phyloP scores from a whole-genome alignment of 2,113 vertebrate genomes.

The Gasterosteus aculeatus region DNA sequence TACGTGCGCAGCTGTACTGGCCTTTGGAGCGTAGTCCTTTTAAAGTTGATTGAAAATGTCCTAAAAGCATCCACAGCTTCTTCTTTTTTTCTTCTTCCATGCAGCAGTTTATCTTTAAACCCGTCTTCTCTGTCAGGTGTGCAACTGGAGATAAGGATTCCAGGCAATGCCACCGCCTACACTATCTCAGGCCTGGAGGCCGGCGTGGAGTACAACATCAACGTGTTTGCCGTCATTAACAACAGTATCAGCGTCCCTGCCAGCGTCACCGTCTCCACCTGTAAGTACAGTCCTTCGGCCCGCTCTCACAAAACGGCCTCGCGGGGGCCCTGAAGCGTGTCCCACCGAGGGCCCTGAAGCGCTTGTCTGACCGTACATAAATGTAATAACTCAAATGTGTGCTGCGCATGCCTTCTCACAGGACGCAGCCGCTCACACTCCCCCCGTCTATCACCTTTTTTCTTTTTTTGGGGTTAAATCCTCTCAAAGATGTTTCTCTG shows the following conservation, averaged over 20 bases:
- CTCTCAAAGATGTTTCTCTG: slow-evolving; percentile 23
- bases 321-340: neutral
- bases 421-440: neutral
- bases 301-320: neutral
- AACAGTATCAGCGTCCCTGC: slow-evolving; percentile 87
- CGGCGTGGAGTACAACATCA: slow-evolving; percentile 93
- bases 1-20: slow-evolving; percentile 17
- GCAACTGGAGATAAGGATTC: slow-evolving; percentile 90
- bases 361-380: neutral
- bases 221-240: slow-evolving; percentile 90
- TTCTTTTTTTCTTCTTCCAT: neutral
- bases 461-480: slow-evolving; percentile 14
- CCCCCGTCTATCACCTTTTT: slow-evolving; percentile 7
- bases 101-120: slow-evolving; percentile 10
- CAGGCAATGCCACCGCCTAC: slow-evolving; percentile 88
- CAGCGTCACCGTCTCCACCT: slow-evolving; percentile 88
- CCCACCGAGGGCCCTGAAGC: neutral
- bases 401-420: neutral
- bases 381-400: neutral
- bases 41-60: neutral
- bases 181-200: slow-evolving; percentile 89
- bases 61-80: neutral
- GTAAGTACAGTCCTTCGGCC: slow-evolving; percentile 82
- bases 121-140: slow-evolving; percentile 62
- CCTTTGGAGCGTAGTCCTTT: neutral